Evolutionary conservation across 92 coral and sea anemone species (phyloP), one percentile per base, ranked within the genome.

Genomic region (Micromussa lordhowensis): DNA sequence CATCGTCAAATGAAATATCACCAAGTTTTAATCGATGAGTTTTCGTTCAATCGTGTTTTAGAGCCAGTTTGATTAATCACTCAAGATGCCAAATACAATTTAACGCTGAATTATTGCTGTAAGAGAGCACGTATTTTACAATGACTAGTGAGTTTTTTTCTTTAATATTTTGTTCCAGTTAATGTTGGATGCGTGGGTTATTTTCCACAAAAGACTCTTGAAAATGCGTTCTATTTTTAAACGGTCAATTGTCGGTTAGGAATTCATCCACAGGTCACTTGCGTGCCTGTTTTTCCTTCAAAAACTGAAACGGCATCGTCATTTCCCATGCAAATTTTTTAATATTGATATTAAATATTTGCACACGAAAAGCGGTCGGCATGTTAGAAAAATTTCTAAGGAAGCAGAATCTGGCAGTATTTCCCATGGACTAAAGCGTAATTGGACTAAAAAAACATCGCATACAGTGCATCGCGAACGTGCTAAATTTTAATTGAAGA

Each of bases 21-120:
- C 51, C 80, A 16, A 17, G 58, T 74, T 73, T 72, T 54, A 84
- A 84, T 84, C 59, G 88, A 57, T 69, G 38, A 18, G 12, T 35
- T 82, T 68, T 54, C 51, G 71, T 21, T 69, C 80, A 74, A 70
- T 51, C 64, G 22, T 17, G n/a, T 44, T 48, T 71, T 7, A 14
- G 0, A 40, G 7, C 34, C 22, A 16, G 31, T 21, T 55, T 57
- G 49, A 29, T 24, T 24, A 58, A 74, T 17, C 57, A 30, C 36
- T 28, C 35, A 29, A 74, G 8, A 15, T 38, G n/a, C 3, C 30
- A 59, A 68, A 34, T 32, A 36, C 26, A 35, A 34, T 48, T 34
- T 35, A 26, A 44, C 15, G 21, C n/a, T 84, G 36, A 73, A 54
- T 84, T 15, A 58, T 84, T 74, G 24, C 18, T 16, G 57, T 1